Evolutionary conservation across 2,113 vertebrate genomes (phyloP).

Genomic region (Sorex araneus): DNA sequence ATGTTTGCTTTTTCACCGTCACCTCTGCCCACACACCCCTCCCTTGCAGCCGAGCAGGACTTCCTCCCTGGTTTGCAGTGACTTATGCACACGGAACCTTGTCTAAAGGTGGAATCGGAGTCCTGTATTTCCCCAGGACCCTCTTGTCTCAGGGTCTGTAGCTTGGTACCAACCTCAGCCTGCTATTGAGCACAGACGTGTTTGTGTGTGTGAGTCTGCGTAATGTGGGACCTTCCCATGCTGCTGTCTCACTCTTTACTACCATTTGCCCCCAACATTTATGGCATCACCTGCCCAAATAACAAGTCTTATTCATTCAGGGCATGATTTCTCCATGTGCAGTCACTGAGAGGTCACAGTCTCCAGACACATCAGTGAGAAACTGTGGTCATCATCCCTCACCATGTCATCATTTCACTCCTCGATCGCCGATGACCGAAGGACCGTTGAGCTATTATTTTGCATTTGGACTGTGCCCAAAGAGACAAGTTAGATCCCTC

Average conservation of each 20-base stretch:
- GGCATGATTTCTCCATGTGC: background rate
- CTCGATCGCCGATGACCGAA: background rate
- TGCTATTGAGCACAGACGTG: rapidly evolving
- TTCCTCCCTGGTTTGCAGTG: background rate
- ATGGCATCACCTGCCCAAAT: background rate
- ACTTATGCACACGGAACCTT: no score
- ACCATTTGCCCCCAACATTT: background rate
- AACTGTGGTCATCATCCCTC: background rate
- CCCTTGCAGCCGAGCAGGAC: background rate
- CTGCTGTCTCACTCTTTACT: background rate
- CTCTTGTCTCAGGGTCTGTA: background rate
- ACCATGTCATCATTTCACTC: background rate
- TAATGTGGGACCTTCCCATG: rapidly evolving
- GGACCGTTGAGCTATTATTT: background rate
- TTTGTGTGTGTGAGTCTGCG: no score
- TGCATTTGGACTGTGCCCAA: background rate
- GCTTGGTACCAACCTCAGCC: background rate
- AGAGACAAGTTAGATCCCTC: background rate
- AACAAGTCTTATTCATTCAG: background rate
- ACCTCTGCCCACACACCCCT: no score
- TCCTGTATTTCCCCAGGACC: background rate
- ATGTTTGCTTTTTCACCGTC: background rate
- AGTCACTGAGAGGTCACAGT: background rate
- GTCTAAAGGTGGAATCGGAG: background rate
- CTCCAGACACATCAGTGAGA: background rate